Evolutionary conservation across 2,113 vertebrate species (phyloP).

Genomic region (Quiscalus mexicanus): DNA sequence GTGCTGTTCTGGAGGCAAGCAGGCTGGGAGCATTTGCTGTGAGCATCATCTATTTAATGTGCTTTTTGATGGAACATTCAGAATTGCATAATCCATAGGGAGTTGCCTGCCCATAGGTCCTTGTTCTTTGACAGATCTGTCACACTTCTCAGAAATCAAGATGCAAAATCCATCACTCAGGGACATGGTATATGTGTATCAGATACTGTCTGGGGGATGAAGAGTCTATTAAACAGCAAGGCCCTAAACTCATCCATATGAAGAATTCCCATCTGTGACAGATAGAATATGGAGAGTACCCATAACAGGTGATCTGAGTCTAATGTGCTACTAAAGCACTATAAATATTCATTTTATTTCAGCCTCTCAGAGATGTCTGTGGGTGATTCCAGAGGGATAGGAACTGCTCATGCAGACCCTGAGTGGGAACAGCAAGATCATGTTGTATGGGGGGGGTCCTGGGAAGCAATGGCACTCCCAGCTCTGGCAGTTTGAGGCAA

Average conservation of each 20-base stretch:
- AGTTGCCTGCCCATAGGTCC: slow-evolving; percentile 42
- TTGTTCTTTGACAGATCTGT: slow-evolving; percentile 60
- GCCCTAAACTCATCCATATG: slow-evolving; percentile 22
- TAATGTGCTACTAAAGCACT: neutral
- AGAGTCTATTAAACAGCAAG: slow-evolving; percentile 9
- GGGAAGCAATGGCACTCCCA: neutral
- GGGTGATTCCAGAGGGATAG: neutral
- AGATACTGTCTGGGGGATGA: slow-evolving; percentile 12
- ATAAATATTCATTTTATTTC: slow-evolving; percentile 29
- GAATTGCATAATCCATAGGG: neutral
- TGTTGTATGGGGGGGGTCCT: neutral
- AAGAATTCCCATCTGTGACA: slow-evolving; percentile 22
- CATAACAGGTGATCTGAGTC: slow-evolving; percentile 6
- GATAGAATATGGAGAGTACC: slow-evolving; percentile 4
- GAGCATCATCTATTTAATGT: neutral
- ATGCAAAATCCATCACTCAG: slow-evolving; percentile 63
- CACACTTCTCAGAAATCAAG: slow-evolving; percentile 49
- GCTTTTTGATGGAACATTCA: neutral
- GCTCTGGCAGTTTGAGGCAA: neutral
- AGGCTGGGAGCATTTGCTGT: neutral
- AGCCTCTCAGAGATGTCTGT: neutral
- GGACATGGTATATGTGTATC: slow-evolving; percentile 30
- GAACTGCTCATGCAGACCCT: neutral
- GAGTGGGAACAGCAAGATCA: neutral
- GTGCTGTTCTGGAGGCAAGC: neutral